These are phyloP conservation scores for Drymodes brunneopygia DNA, from an alignment of 2,113 vertebrate species.

Conservation along the genomic window DNA sequence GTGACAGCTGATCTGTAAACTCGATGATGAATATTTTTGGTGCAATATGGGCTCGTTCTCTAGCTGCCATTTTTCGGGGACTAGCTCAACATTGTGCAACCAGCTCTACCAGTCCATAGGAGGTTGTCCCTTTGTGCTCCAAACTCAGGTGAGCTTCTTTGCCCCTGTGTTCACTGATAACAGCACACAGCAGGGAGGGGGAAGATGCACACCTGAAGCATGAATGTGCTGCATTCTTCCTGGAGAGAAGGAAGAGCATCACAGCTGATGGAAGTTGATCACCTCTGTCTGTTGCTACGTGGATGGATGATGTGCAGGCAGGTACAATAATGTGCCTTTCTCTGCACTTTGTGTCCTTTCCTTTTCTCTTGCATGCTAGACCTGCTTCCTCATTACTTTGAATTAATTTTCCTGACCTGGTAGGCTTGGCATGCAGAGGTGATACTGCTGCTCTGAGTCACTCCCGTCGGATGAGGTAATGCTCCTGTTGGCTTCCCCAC, in stretches of 20 bases:
- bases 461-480: background rate
- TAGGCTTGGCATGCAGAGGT: background rate
- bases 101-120: background rate
- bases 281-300: fast-evolving
- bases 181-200: background rate
- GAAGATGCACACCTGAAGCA: background rate
- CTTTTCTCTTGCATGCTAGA: background rate
- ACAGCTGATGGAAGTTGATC: background rate
- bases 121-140: background rate
- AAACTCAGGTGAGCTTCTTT: background rate
- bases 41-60: background rate
- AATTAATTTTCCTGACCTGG: background rate
- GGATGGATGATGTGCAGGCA: background rate
- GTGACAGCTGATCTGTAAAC: background rate
- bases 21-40: background rate
- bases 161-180: background rate
- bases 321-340: background rate
- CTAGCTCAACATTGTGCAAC: background rate
- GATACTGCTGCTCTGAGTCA: constrained; percentile 41
- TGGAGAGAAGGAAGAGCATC: background rate
- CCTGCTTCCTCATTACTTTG: background rate
- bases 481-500: background rate
- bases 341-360: background rate
- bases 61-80: background rate
- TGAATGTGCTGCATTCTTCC: background rate